A percentile compares a stretch with the other conserved stretches of the same genome.
phyloP scores from a whole-genome alignment of 2,113 vertebrate species.

The Gallinago jamesoni region DNA sequence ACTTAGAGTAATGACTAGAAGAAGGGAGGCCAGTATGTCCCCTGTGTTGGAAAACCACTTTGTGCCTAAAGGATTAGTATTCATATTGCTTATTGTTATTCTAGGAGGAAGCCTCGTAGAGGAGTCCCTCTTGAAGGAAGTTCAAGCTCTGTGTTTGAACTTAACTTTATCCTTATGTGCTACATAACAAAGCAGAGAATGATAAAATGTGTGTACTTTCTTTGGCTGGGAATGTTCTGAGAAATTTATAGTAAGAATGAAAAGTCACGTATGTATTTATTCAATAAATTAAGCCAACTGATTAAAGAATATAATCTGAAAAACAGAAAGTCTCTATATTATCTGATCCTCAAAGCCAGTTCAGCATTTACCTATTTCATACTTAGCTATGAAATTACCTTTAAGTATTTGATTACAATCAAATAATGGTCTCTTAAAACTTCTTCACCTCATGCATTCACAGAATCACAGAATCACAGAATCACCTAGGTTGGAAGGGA shows the following conservation, averaged over 20 bases:
- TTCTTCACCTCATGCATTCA: background rate
- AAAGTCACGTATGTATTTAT: background rate
- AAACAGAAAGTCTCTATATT: background rate
- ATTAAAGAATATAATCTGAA: background rate
- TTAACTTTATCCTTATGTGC: background rate
- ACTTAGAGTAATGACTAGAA: background rate
- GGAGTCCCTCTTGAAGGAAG: background rate
- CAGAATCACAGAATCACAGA: no score
- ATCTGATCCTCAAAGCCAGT: background rate
- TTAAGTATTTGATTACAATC: background rate
- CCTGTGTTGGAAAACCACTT: background rate
- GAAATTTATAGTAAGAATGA: background rate
- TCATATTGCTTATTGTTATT: background rate
- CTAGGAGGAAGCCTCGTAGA: background rate
- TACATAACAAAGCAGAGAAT: conserved; percentile 6
- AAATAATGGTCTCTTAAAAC: background rate
- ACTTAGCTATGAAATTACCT: background rate
- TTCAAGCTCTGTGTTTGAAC: background rate
- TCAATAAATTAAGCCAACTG: background rate
- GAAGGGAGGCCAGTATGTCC: background rate
- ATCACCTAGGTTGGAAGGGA: no score
- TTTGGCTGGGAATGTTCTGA: background rate
- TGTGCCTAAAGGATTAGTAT: background rate
- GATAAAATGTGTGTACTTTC: conserved; percentile 46
- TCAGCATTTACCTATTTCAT: background rate